phyloP scores from a whole-genome alignment of 2,113 vertebrate genomes.

The Neolamprologus cancellatus region DNA sequence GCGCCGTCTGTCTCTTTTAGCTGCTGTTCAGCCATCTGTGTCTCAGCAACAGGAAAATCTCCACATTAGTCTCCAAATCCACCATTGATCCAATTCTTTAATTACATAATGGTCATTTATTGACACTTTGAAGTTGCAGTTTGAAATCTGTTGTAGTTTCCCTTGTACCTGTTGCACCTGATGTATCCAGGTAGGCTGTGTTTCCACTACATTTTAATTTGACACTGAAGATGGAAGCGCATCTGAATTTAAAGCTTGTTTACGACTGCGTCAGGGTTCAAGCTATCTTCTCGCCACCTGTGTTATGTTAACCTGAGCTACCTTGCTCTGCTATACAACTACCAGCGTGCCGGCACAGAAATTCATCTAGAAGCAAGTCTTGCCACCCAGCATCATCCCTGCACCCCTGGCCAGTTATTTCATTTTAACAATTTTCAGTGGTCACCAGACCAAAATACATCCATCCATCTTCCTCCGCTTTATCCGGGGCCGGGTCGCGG shows the following conservation, averaged over 20 bases:
- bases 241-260: not conserved
- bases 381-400: not conserved
- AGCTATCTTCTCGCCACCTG: not conserved
- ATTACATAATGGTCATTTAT: not conserved
- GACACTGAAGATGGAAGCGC: not conserved
- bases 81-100: accelerated
- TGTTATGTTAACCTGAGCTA: not conserved
- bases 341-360: accelerated
- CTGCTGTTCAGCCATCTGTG: not conserved
- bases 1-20: not conserved
- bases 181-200: not conserved
- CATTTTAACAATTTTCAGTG: not conserved
- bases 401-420: not conserved
- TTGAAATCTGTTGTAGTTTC: not conserved
- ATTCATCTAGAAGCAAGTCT: not conserved
- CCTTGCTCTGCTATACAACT: not conserved
- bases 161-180: not conserved
- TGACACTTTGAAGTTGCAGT: not conserved
- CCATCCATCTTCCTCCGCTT: too few species aligned
- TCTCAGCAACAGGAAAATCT: not conserved
- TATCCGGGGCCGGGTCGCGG: too few species aligned
- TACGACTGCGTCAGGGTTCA: not conserved
- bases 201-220: not conserved
- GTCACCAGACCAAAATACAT: not conserved
- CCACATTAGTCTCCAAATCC: not conserved